A percentile compares a stretch with the other conserved stretches of the same genome.
These are phyloP conservation scores for Sesamia nonagrioides DNA, from an alignment of 1,140 invertebrate genomes.

Conservation along the genomic window DNA sequence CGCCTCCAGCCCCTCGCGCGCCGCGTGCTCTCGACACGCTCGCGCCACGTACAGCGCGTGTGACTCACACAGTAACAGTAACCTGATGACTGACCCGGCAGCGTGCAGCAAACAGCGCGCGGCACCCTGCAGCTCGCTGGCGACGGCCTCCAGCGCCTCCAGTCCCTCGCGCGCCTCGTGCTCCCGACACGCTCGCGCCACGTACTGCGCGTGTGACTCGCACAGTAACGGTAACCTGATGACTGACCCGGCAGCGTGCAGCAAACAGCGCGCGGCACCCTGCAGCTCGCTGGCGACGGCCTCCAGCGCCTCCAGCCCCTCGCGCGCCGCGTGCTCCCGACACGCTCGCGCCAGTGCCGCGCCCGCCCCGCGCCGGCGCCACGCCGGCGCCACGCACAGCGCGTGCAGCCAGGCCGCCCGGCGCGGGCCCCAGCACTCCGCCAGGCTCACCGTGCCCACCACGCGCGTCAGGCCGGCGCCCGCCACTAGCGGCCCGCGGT, in stretches of 20 bases:
- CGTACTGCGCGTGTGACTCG: not conserved
- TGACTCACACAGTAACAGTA: too few relatives aligned
- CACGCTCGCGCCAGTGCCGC: slow-evolving; percentile 48
- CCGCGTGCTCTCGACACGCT: too few relatives aligned
- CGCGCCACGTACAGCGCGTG: too few relatives aligned
- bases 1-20: too few relatives aligned
- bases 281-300: slow-evolving; percentile 57
- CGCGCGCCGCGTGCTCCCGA: slow-evolving; percentile 25
- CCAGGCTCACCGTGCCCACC: slow-evolving; percentile 70
- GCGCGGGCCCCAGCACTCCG: slow-evolving; percentile 57
- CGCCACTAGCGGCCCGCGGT: slow-evolving; percentile 53
- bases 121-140: too few relatives aligned
- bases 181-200: too few relatives aligned
- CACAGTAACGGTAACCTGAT: not conserved
- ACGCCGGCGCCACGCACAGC: slow-evolving; percentile 62
- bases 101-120: too few relatives aligned
- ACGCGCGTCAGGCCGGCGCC: slow-evolving; percentile 50
- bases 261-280: slow-evolving; percentile 53
- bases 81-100: too few relatives aligned
- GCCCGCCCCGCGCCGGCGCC: slow-evolving; percentile 57
- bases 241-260: slow-evolving; percentile 56
- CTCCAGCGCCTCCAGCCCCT: slow-evolving; percentile 49
- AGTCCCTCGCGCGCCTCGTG: too few relatives aligned
- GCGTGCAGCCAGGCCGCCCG: slow-evolving; percentile 65
- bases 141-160: too few relatives aligned